phyloP scores from a whole-genome alignment of 2,888 invertebrate species.

The Lepidocyrtinus sp. region DNA sequence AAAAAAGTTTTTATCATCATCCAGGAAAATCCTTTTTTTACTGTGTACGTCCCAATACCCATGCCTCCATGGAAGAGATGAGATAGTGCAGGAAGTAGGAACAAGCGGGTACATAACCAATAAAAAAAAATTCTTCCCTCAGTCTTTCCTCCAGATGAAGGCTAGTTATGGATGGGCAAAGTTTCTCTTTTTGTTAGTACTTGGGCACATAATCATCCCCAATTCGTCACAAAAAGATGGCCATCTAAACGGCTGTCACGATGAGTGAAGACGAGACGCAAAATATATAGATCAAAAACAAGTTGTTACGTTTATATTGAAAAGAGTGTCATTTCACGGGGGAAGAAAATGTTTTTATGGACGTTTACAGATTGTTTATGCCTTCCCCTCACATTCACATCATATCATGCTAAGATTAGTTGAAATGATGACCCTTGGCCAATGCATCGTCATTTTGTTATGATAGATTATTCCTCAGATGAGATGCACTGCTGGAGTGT shows the following conservation, averaged over 20 bases:
- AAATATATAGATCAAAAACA: background rate
- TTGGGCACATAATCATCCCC: constrained; percentile 31
- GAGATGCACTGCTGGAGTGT: background rate
- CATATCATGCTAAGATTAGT: background rate
- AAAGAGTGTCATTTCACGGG: constrained; percentile 14
- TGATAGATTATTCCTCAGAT: background rate
- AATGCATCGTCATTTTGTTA: constrained; percentile 1
- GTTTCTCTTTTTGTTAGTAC: constrained; percentile 36
- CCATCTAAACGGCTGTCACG: constrained; percentile 41
- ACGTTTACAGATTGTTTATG: constrained; percentile 44
- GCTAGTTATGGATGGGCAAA: constrained; percentile 43
- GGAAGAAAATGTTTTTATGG: constrained; percentile 23
- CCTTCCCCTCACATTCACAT: constrained; percentile 16
- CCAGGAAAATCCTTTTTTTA: constrained; percentile 23
- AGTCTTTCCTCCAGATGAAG: constrained; percentile 33
- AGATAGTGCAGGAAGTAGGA: constrained; percentile 25
- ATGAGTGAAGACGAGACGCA: background rate
- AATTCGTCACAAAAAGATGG: constrained; percentile 40
- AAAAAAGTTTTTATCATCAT: constrained; percentile 49
- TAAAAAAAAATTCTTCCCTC: constrained; percentile 10
- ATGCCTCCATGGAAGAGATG: constrained; percentile 18
- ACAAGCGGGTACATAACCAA: background rate
- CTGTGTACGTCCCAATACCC: constrained; percentile 11
- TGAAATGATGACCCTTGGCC: constrained; percentile 6
- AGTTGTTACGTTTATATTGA: background rate